Base-by-base conservation (phyloP, 2,797 vertebrate genomes). In the Macrochelys suwanniensis region DNA sequence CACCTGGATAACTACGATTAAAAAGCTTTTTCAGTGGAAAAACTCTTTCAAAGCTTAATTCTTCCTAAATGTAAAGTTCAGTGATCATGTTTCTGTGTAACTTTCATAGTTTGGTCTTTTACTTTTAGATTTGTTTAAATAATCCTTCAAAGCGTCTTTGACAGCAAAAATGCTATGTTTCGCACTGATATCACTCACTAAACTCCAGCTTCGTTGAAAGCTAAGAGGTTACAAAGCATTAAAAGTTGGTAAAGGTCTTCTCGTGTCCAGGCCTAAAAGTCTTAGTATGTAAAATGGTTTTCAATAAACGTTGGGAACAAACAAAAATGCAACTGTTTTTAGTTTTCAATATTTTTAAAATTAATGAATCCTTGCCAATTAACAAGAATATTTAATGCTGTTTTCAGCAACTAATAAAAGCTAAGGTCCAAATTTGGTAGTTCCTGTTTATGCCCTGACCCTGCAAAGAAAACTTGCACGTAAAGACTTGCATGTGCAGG, bases 41-140 rank as follows among this genome's bases (percentile, higher is more conserved):
- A 97, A 96, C 90, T 94, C 94, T 97, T 98, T 96, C 97, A 98
- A 98, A 98, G 97, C 95, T 97, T 98, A 98, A 98, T 98, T 98
- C 97, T 98, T 98, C 97, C 97, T 98, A 97, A 97, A 97, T 85
- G 94, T 94, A 78, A 96, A 97, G 95, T 97, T 95, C 94, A 88
- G 96, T 12, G 95, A 93, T 96, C 25, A 45, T 85, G 95, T 97
- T 97, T 96, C 97, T 96, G 21, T 95, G 76, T 87, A 87, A 94
- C 91, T 96, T 97, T 93, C 83, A 37, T 89, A 97, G 95, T 80
- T 93, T 85, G 79, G 82, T 92, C 94, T 95, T 97, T 96, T 84
- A 78, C 82, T 93, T 94, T 84, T 85, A 83, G 85, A 94, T 97
- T 95, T 95, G 93, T 95, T 83, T 49, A 94, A 95, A 92, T 94